Evolutionary conservation across 2,888 invertebrate species (phyloP).

Genomic region (Acleris emargana): DNA sequence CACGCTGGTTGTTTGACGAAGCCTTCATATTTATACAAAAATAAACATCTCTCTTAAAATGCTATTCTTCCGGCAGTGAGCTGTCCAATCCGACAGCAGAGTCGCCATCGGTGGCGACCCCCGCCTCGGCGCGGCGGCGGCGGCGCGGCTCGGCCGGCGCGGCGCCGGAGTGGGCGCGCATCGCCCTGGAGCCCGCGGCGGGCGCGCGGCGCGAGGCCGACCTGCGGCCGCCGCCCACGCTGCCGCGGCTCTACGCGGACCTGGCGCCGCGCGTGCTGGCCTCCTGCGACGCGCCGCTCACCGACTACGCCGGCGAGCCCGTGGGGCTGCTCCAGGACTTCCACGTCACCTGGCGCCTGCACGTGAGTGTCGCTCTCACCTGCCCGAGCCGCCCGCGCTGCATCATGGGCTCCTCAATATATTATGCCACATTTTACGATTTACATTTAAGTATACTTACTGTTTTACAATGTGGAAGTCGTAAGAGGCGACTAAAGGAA

Average conservation of each 20-base stretch:
- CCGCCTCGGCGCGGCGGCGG: constrained; percentile 35
- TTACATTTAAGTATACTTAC: too few relatives aligned
- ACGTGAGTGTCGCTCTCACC: constrained; percentile 45
- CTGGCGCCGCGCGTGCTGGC: constrained; percentile 67
- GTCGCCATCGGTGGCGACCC: constrained; percentile 35
- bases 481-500: too few relatives aligned
- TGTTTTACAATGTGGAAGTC: too few relatives aligned
- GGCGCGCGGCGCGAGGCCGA: constrained; percentile 45
- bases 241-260: constrained; percentile 70
- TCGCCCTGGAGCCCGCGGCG: constrained; percentile 46
- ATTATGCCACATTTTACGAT: too few relatives aligned
- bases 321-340: constrained; percentile 70
- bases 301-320: constrained; percentile 62
- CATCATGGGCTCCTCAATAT: too few relatives aligned
- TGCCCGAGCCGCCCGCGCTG: not conserved
- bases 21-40: too few relatives aligned
- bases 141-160: constrained; percentile 39
- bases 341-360: constrained; percentile 63
- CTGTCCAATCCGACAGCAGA: constrained; percentile 15
- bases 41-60: not conserved
- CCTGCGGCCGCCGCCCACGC: constrained; percentile 66
- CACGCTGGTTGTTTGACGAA: too few relatives aligned
- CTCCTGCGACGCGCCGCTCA: constrained; percentile 56
- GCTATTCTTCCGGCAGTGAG: constrained; percentile 26
- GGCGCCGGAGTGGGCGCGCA: constrained; percentile 44